Base-by-base conservation (phyloP, 2,113 vertebrate genomes). In the Glareola pratincola region DNA sequence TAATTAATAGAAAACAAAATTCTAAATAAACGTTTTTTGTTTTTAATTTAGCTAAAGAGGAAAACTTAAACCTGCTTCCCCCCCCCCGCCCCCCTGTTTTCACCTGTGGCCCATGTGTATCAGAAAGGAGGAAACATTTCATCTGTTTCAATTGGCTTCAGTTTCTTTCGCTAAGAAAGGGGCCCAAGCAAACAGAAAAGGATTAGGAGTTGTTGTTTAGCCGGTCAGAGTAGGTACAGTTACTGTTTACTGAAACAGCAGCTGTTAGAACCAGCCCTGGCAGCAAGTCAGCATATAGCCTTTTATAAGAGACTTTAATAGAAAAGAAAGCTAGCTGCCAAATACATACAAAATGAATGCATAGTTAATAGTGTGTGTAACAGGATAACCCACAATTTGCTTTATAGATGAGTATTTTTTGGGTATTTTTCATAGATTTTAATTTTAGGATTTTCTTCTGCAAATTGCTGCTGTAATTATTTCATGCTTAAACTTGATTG, bases 361-460 rank as follows among this genome's bases (percentile, higher is more conserved):
- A 3, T 56, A 73, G 62, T 66, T 79, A 68, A 73, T 82, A 83
- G 64, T 30, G 53, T 63, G 41, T 57, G 39, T 60, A 13, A 37
- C 50, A 63, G 86, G 76, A 27, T 39, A 90, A 90, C 78, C 78
- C 87, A 69, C 75, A 19, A 24, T 84, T 91, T 81, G 6, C 9
- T 75, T 57, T 8, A 4, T 1, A 71, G 34, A 14, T 39, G 16
- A 67, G 10, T 60, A 41, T 54, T 81, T 91, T 90, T 45, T 2
- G 12, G 47, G 6, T 74, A 18, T 87, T 91, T 81, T 66, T 69
- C 6, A 1, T 34, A 9, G 54, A 20, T 82, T 59, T 94, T 84
- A 64, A 71, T 96, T 91, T 87, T n/a, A 68, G 69, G 81, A 66
- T 91, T 90, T 96, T 92, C 80, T 83, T 47, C 39, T 76, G 60